Evolutionary conservation across 2,888 invertebrate species (phyloP), one percentile per base, ranked within the genome.

Genomic region (Oligia strigilis): DNA sequence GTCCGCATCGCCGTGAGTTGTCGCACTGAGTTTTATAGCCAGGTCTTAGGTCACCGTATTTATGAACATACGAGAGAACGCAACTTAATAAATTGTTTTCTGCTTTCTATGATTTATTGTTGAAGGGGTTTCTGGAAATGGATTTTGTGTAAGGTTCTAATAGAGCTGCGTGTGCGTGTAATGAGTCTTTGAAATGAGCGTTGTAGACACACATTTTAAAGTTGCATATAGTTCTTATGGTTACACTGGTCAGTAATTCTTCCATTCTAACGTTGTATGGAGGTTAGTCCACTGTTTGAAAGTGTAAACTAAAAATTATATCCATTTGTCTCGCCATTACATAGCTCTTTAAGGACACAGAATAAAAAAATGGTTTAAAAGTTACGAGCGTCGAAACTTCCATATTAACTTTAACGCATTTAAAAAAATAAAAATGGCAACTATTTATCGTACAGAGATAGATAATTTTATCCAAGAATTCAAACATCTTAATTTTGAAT

Each of bases 1-100:
- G 64, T 73, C 60, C 80, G 60, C 71, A 75, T 14, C 80, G 43
- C 83, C 75, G 86, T 77, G 86, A 82, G 86, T 66, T 87, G 86
- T 87, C 86, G 69, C 88, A 67, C 88, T 81, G 58, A 81, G 87
- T 87, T 85, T 86, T 88, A 85, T 86, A 55, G 86, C 52, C 6
- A 36, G 73, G 86, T 72, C 86, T 73, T 29, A 83, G 88, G 78
- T 87, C 86, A 80, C 9, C n/a, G 77, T 88, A 86, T 86, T 86
- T 86, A 86, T 86, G 88, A 76, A 81, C 82, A 43, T 70, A 77
- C 74, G 46, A 46, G 71, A 36, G 36, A 77, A 83, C 46, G 43
- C 62, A 49, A 75, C 78, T 85, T 71, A 78, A 86, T 88, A 85
- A 79, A 88, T 85, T 77, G 83, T 88, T 78, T 69, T 74, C 72